Evolutionary conservation across 2,888 invertebrate genomes (phyloP).

Genomic region (Erynnis tages): DNA sequence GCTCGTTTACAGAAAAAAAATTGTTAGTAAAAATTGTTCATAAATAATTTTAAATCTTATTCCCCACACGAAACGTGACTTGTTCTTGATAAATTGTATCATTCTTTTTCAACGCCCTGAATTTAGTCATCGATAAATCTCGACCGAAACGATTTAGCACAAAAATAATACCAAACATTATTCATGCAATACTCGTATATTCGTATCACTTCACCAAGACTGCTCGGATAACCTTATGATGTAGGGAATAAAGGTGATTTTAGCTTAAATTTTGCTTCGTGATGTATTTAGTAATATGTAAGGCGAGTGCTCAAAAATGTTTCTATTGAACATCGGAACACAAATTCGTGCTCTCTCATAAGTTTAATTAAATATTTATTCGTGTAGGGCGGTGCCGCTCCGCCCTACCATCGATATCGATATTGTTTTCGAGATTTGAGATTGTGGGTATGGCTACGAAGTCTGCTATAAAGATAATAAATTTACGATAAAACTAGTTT

Average conservation of each 20-base stretch:
- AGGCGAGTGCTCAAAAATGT: conserved; percentile 31
- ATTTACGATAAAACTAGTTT: too few species aligned
- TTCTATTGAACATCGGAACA: conserved; percentile 40
- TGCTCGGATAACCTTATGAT: neutral
- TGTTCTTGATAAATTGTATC: conserved; percentile 5
- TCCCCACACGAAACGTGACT: too few species aligned
- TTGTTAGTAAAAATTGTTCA: too few species aligned
- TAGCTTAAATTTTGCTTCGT: neutral
- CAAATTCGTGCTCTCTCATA: conserved; percentile 61
- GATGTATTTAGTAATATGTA: conserved; percentile 18
- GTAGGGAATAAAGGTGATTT: neutral
- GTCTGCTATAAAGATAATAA: neutral
- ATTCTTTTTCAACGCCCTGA: conserved; percentile 10
- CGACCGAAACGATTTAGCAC: conserved; percentile 19
- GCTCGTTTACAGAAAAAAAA: too few species aligned
- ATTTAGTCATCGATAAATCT: conserved; percentile 17
- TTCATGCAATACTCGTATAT: neutral
- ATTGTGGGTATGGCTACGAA: conserved; percentile 49
- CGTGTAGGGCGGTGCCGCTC: conserved; percentile 65
- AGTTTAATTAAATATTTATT: conserved; percentile 80
- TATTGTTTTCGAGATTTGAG: conserved; percentile 75
- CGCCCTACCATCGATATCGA: conserved; percentile 69
- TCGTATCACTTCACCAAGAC: neutral
- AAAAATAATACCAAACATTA: conserved; percentile 20
- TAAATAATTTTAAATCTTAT: too few species aligned